phyloP scores from a whole-genome alignment of 1,140 invertebrate species.

The Cydia strobilella region DNA sequence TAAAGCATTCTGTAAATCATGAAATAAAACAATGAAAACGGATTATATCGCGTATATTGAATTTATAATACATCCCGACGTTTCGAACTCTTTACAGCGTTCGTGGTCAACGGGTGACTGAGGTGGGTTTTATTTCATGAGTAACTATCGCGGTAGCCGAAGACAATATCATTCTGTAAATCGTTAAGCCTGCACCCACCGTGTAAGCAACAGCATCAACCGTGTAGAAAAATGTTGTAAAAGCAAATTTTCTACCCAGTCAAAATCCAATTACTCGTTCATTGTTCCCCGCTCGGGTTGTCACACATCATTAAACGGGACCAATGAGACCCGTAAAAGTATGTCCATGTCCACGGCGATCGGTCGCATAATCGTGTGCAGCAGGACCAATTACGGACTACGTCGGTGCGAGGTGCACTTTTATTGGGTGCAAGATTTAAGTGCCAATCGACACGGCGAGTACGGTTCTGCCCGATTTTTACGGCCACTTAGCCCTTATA shows the following conservation, averaged over 20 bases:
- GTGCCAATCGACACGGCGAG: conserved; percentile 71
- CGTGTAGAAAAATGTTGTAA: conserved; percentile 7
- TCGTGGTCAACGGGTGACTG: too few species aligned
- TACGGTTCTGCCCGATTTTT: conserved; percentile 65
- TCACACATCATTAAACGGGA: conserved; percentile 74
- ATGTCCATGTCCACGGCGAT: conserved; percentile 51
- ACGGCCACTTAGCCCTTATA: conserved; percentile 57
- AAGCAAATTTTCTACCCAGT: conserved; percentile 61
- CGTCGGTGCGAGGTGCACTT: conserved; percentile 65
- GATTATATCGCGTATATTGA: too few species aligned
- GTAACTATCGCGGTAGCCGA: too few species aligned
- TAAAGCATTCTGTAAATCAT: too few species aligned
- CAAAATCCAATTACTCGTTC: conserved; percentile 73
- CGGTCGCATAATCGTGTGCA: conserved; percentile 58
- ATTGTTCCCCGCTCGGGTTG: conserved; percentile 68
- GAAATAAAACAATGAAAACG: too few species aligned
- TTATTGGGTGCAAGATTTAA: conserved; percentile 79
- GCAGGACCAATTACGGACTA: conserved; percentile 72
- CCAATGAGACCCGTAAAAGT: conserved; percentile 77
- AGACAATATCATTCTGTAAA: neutral
- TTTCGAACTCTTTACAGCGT: too few species aligned
- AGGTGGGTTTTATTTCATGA: too few species aligned
- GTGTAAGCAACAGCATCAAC: neutral
- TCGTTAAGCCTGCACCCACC: neutral
- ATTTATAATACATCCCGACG: too few species aligned